Base-by-base conservation (phyloP, 2,888 invertebrate genomes). In the Smittia aterrima region DNA sequence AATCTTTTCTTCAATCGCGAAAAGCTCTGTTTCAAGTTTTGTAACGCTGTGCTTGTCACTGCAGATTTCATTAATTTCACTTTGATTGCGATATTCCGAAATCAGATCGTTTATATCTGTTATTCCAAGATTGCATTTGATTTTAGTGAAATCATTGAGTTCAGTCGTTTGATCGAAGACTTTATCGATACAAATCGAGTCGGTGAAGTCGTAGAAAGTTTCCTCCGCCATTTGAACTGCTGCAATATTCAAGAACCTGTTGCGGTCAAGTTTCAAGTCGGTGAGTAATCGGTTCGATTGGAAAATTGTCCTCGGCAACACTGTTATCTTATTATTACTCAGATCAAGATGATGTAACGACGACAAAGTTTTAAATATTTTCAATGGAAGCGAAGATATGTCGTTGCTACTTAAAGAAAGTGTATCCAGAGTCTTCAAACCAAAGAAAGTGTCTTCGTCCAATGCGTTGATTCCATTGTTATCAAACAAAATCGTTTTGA, bases 371-470 rank as follows among this genome's bases (percentile, higher is more conserved):
- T 32, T 32, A 32, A 32, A 32, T 9, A 32, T 32, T 9, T 32
- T 32, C 32, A 32, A 32, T 6, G 32, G 32, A 3, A 32, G 9
- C 32, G 32, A 3, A 6, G 32, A 6, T 6, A 32, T 32, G 3
- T 32, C 32, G 9, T 32, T 32, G 32, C 9, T 32, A 32, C 32
- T 32, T 9, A 32, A 6, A 3, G 32, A 6, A 9, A 32, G 32
- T 6, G 3, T 32, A 6, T 32, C 47, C 47, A 47, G 16, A 3
- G 47, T 47, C 38, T 47, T 6, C 47, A 47, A 47, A 11, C 47
- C 16, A 47, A 47, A n/a, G n/a, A n/a, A 47, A 47, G 47, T 47
- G 47, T 47, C 47, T 47, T 47, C 47, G 47, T 47, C 47, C n/a
- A 47, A 3, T 3, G 13, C 16, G 13, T 47, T 16, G 16, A 47